Evolutionary conservation across 1,140 invertebrate species (phyloP), one percentile per base, ranked within the genome.

Genomic region (Lordiphosa mommai): DNA sequence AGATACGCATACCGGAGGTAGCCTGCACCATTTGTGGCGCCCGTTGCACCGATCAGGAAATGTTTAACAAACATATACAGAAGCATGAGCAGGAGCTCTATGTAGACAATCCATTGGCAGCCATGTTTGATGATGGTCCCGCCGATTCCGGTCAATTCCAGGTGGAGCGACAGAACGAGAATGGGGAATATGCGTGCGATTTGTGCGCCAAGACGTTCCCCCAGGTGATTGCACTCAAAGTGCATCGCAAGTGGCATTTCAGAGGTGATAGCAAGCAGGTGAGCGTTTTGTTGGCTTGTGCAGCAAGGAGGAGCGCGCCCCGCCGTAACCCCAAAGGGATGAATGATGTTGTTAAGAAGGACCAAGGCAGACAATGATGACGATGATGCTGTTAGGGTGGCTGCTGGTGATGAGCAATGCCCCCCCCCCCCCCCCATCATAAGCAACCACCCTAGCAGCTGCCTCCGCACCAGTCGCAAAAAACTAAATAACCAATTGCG

Each of bases 171-270:
- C 80, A 88, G 46, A 88, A 87, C 27, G 88, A 89, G 57, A 88
- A 88, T 23, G 88, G 88, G 52, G 86, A 88, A 52, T 89, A 85
- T 17, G 88, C 86, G 34, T 89, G 88, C 65, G 88, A 89, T 70
- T 60, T 89, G 46, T 89, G 88, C 57, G 61, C 88, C 4, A 89
- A 89, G 73, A 87, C 82, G 47, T 89, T 89, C 57, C 71, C 86
- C 27, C 85, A 85, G 70, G 74, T 89, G 70, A 89, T 86, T 55
- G 88, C 88, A 53, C 72, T 89, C 57, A 89, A 89, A 72, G 88
- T 89, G 67, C 88, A 89, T 87, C 87, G 88, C 70, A 89, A 89
- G 71, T 89, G 88, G 88, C 88, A 89, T 88, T 89, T 89, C 72
- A 87, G 87, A 85, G 86, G 87, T 82, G 88, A 89, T 89, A 88